phyloP scores from a whole-genome alignment of 2,797 vertebrate species.

The Amniataba percoides region DNA sequence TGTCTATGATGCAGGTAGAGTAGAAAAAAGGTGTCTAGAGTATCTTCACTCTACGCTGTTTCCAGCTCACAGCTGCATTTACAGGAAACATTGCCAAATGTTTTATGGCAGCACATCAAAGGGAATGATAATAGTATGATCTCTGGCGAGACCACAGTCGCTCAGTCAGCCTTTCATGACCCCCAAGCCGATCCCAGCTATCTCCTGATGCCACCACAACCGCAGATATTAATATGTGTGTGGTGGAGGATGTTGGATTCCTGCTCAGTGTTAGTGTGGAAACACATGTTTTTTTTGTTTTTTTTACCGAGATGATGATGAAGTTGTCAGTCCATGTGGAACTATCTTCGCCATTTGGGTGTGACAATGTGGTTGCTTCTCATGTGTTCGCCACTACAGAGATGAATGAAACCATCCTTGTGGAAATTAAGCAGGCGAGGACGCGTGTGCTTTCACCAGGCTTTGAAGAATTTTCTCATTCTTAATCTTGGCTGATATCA shows the following conservation, averaged over 20 bases:
- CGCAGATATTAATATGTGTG: constrained; percentile 14
- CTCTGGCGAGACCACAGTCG: constrained; percentile 54
- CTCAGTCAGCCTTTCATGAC: constrained; percentile 45
- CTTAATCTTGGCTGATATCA: constrained; percentile 13
- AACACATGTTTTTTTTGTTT: constrained; percentile 41
- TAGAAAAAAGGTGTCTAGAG: not conserved
- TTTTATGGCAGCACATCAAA: constrained; percentile 76
- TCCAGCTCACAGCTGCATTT: constrained; percentile 56
- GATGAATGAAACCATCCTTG: constrained; percentile 19
- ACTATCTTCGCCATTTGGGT: constrained; percentile 4
- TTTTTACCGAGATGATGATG: not conserved
- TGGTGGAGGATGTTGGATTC: not conserved
- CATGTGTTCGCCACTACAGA: constrained; percentile 6
- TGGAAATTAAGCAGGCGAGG: constrained; percentile 24
- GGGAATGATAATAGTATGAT: constrained; percentile 66
- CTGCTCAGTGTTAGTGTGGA: constrained; percentile 18
- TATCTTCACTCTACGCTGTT: constrained; percentile 37
- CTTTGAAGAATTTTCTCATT: constrained; percentile 13
- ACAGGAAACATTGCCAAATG: constrained; percentile 64
- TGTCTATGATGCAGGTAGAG: constrained; percentile 49
- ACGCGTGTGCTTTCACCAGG: constrained; percentile 11
- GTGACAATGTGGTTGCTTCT: not conserved
- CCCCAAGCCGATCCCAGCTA: constrained; percentile 46
- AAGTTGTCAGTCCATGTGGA: not conserved
- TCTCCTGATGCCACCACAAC: constrained; percentile 30